These are phyloP conservation scores for Geococcyx californianus DNA, from an alignment of 2,113 vertebrate species.

Conservation along the genomic window DNA sequence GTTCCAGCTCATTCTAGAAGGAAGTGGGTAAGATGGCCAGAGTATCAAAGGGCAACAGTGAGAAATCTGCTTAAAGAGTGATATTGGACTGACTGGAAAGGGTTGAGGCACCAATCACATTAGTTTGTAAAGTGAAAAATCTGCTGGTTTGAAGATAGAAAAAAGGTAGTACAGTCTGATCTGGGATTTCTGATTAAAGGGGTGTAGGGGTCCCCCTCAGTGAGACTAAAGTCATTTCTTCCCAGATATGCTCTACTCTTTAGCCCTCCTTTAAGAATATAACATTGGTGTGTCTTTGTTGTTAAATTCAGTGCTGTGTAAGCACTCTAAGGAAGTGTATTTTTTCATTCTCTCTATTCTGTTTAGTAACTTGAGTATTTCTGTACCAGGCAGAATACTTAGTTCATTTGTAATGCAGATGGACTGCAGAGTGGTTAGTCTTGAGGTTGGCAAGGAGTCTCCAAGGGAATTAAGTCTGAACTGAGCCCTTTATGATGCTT, in stretches of 20 bases:
- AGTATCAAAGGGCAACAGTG: neutral
- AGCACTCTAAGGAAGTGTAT: neutral
- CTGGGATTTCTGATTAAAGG: neutral
- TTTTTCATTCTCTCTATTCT: neutral
- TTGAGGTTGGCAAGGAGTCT: neutral
- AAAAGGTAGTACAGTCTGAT: neutral
- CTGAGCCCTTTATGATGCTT: neutral
- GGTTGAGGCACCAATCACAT: neutral
- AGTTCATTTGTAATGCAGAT: conserved; percentile 21
- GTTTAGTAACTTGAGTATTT: conserved; percentile 1
- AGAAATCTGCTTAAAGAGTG: neutral
- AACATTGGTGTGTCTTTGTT: neutral
- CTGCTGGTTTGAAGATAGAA: neutral
- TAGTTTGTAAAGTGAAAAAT: neutral
- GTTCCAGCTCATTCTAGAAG: neutral
- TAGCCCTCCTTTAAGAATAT: neutral
- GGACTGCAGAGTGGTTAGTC: neutral
- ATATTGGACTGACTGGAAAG: neutral
- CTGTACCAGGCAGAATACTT: neutral
- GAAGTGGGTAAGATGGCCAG: neutral
- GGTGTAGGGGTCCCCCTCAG: neutral
- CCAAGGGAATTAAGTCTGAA: neutral
- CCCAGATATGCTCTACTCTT: neutral
- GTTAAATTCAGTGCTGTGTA: neutral
- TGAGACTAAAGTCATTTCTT: neutral